phyloP scores from a whole-genome alignment of 2,888 invertebrate genomes.

The Stenoptilia bipunctidactyla region DNA sequence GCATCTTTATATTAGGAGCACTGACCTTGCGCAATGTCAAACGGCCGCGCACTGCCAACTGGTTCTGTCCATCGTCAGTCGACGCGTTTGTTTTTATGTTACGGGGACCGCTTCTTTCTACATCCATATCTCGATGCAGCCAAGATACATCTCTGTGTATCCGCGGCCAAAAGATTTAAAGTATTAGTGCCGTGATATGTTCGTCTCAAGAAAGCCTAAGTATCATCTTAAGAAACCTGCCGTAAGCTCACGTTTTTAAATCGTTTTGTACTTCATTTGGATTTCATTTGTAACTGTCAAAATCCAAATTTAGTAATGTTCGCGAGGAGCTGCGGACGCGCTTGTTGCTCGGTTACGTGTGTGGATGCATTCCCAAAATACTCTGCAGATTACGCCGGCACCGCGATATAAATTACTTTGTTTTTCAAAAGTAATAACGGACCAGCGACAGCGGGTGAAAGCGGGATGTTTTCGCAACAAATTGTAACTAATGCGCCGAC shows the following conservation, averaged over 20 bases:
- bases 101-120: constrained; percentile 17
- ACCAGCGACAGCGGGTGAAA: constrained; percentile 14
- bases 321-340: neutral
- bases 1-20: constrained; percentile 66
- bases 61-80: constrained; percentile 22
- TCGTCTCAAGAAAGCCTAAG: too few species aligned
- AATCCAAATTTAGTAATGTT: neutral
- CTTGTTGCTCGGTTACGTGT: neutral
- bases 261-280: too few species aligned
- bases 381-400: constrained; percentile 17
- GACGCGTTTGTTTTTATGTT: constrained; percentile 36
- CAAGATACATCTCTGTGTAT: too few species aligned
- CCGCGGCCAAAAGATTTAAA: too few species aligned
- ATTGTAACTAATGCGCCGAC: constrained; percentile 25
- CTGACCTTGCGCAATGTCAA: constrained; percentile 71
- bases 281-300: too few species aligned
- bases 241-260: too few species aligned
- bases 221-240: too few species aligned
- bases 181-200: too few species aligned
- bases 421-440: constrained; percentile 23
- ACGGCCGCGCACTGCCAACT: constrained; percentile 54
- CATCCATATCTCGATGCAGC: neutral
- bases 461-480: constrained; percentile 26
- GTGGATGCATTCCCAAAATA: constrained; percentile 5
- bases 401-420: constrained; percentile 28